Conservation (phyloP, 2,888 invertebrate species). For the Athalia rosae region DNA sequence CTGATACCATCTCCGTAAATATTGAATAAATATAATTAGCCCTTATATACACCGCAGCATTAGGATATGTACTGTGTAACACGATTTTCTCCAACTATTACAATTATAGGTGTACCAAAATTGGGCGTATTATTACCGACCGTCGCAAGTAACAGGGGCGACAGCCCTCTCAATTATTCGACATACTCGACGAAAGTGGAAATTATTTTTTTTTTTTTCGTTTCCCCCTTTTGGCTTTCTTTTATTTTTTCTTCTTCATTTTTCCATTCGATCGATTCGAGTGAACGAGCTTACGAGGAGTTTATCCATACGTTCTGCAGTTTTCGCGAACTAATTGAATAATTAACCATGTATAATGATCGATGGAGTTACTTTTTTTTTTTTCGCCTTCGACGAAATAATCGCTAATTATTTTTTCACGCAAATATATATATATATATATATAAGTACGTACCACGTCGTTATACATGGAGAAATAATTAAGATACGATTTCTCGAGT, state of each 20-base stretch:
- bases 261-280: too few species aligned
- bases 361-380: too few species aligned
- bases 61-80: constrained; percentile 42
- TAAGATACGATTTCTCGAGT: constrained; percentile 30
- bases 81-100: background rate
- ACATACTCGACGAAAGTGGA: constrained; percentile 29
- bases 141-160: background rate
- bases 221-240: background rate
- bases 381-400: too few species aligned
- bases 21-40: constrained; percentile 68
- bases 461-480: constrained; percentile 23
- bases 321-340: too few species aligned
- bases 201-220: background rate
- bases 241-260: too few species aligned
- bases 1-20: constrained; percentile 64
- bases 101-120: background rate
- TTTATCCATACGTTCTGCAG: too few species aligned
- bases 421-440: too few species aligned
- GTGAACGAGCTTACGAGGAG: too few species aligned
- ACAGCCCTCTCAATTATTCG: constrained; percentile 23
- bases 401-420: too few species aligned
- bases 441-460: background rate
- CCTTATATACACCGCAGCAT: constrained; percentile 48
- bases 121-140: constrained; percentile 7
- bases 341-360: too few species aligned